phyloP scores from a whole-genome alignment of 2,797 vertebrate genomes.

The Meriones psammophilus region DNA sequence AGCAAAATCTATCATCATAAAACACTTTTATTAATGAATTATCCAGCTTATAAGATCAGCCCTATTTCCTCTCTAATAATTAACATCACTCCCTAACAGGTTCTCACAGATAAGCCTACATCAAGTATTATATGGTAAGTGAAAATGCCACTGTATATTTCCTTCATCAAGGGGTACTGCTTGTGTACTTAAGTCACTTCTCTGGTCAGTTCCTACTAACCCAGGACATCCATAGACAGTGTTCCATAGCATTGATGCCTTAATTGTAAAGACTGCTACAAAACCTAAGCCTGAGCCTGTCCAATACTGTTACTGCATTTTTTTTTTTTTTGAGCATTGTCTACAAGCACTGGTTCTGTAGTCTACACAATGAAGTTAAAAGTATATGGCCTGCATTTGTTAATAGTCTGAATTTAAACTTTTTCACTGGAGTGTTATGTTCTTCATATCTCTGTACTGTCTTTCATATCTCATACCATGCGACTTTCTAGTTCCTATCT shows the following conservation, averaged over 20 bases:
- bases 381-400: neutral
- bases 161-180: neutral
- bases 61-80: neutral
- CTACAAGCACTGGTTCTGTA: neutral
- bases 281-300: neutral
- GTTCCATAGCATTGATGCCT: neutral
- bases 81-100: slow-evolving; percentile 4
- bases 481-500: neutral
- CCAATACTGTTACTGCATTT: neutral
- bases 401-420: neutral
- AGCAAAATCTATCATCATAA: neutral
- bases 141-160: neutral
- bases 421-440: neutral
- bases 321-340: neutral
- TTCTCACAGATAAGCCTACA: slow-evolving; percentile 21
- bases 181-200: neutral
- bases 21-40: slow-evolving; percentile 26
- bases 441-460: neutral
- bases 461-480: neutral
- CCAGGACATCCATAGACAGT: neutral
- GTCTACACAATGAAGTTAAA: neutral
- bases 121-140: neutral
- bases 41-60: slow-evolving; percentile 11
- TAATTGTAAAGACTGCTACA: neutral
- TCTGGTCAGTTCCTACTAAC: neutral